Conservation (phyloP, 2,888 invertebrate species). For the Aethes cnicana region DNA sequence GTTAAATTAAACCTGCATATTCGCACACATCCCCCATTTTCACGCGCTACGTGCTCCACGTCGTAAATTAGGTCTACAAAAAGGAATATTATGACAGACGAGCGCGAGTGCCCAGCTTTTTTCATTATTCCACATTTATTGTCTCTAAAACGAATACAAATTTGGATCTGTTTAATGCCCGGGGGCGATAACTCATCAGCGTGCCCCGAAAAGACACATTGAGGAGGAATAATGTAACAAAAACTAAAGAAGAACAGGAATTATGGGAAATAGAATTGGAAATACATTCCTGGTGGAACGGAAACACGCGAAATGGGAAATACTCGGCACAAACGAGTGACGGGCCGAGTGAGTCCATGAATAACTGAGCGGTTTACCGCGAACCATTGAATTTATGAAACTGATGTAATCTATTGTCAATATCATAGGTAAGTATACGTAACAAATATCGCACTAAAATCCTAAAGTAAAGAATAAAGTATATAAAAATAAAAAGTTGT, state of each 20-base stretch:
- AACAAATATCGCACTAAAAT: too few relatives aligned
- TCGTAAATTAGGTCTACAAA: slow-evolving; percentile 73
- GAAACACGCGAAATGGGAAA: slow-evolving; percentile 23
- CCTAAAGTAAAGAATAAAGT: too few relatives aligned
- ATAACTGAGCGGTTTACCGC: slow-evolving; percentile 28
- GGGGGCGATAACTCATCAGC: slow-evolving; percentile 39
- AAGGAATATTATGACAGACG: slow-evolving; percentile 61
- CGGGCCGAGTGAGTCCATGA: slow-evolving; percentile 23
- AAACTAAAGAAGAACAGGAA: slow-evolving; percentile 6
- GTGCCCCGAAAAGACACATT: slow-evolving; percentile 1
- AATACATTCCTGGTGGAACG: slow-evolving; percentile 15
- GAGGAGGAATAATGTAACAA: slow-evolving; percentile 1
- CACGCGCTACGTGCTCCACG: slow-evolving; percentile 63
- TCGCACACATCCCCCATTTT: slow-evolving; percentile 65
- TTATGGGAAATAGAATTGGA: slow-evolving; percentile 18
- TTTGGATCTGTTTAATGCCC: slow-evolving; percentile 45
- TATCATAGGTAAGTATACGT: too few relatives aligned
- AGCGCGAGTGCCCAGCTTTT: slow-evolving; percentile 58
- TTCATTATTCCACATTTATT: slow-evolving; percentile 56
- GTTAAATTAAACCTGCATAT: slow-evolving; percentile 72
- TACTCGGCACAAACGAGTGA: slow-evolving; percentile 27
- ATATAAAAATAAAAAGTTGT: too few relatives aligned
- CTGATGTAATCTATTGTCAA: not conserved
- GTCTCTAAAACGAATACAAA: slow-evolving; percentile 48
- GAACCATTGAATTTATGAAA: slow-evolving; percentile 17